Evolutionary conservation across 2,888 invertebrate genomes (phyloP), one percentile per base, ranked within the genome.

Genomic region (Pyrochroa serraticornis): DNA sequence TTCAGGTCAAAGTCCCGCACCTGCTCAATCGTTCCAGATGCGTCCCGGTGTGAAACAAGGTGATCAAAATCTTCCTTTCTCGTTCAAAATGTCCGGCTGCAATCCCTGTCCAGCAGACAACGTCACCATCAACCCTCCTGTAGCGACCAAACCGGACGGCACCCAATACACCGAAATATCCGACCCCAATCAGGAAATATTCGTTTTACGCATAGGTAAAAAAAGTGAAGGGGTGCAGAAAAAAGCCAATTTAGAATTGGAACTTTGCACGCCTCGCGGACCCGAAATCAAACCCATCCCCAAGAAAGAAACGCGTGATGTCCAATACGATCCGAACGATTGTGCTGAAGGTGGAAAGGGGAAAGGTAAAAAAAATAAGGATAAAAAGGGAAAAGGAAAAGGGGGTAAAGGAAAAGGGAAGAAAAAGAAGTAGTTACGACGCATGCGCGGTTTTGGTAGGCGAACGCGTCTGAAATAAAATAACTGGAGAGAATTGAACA

Each of bases 131-230:
- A 74, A 74, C 41, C 77, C 79, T 1, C 85, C 85, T 0, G 82
- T 83, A 0, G 77, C 75, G 22, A 80, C 81, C 9, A 81, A 82
- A 0, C 81, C 83, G 0, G 84, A 82, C 62, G 85, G 85, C 0
- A 83, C 84, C 0, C 76, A 82, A 50, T 83, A 84, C 3, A 82
- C 84, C 8, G 85, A 86, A 68, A 78, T 85, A 3, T 74, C 85
- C 0, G 87, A 90, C 67, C 86, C 87, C 0, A 85, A 89, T 46
- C 87, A 87, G 67, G 90, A 90, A 66, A 84, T 89, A 0, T 90
- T 90, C 64, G 80, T 90, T 2, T 77, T 90, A 38, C 85, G 88
- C 69, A 87, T 92, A 53, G 91, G 91, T 1, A 91, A 90, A 71
- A 91, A 91, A 71, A 85, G 86, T 0, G 87, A 88, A 32, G 87